Percentiles rank a stretch among this genome's conserved stretches.
phyloP scores from a whole-genome alignment of 2,888 invertebrate genomes.

The Nomada lathburiana region DNA sequence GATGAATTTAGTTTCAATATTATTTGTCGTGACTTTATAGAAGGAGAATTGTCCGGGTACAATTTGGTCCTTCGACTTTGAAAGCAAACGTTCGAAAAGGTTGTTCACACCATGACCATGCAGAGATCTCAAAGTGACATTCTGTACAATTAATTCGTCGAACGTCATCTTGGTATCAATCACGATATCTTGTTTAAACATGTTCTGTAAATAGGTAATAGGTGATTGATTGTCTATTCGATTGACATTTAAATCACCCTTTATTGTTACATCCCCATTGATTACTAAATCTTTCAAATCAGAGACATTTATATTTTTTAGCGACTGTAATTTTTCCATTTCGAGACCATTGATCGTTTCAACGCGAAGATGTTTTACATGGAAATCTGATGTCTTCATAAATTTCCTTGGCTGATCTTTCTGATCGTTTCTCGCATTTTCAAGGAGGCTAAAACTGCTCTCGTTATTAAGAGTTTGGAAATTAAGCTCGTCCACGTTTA shows the following conservation, averaged over 20 bases:
- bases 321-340: constrained; percentile 25
- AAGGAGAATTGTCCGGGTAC: constrained; percentile 66
- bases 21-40: constrained; percentile 53
- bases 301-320: constrained; percentile 19
- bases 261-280: constrained; percentile 71
- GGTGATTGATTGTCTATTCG: constrained; percentile 64
- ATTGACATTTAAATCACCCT: constrained; percentile 52
- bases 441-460: background rate
- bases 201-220: constrained; percentile 62
- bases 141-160: constrained; percentile 67
- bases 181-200: constrained; percentile 51
- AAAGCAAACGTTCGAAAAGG: constrained; percentile 66
- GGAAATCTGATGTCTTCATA: constrained; percentile 44
- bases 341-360: constrained; percentile 55
- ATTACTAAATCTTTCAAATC: constrained; percentile 63
- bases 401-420: background rate
- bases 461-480: constrained; percentile 28
- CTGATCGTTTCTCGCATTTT: background rate
- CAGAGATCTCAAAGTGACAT: constrained; percentile 67
- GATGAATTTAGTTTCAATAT: constrained; percentile 63
- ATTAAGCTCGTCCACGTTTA: constrained; percentile 44
- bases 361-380: constrained; percentile 51
- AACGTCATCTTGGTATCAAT: constrained; percentile 54
- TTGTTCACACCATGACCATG: constrained; percentile 59
- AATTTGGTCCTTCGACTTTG: constrained; percentile 69